These are phyloP conservation scores for Anguilla marmorata DNA, from an alignment of 2,797 vertebrate genomes.

Conservation along the genomic window DNA sequence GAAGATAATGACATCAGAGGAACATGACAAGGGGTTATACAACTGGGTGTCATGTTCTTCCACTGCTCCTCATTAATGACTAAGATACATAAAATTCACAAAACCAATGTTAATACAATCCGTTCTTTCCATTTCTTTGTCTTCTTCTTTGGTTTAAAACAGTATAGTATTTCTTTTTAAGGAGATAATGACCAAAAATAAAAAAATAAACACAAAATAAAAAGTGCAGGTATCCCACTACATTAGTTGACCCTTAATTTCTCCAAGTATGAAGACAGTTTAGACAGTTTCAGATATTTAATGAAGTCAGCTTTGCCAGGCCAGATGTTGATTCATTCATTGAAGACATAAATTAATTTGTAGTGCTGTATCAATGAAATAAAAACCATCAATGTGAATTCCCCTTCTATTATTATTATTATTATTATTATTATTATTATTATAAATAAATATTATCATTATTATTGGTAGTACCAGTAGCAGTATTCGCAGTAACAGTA, in stretches of 20 bases:
- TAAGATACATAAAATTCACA: not conserved
- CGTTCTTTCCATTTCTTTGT: not conserved
- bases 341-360: not conserved
- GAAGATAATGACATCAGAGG: not conserved
- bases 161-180: not conserved
- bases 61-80: no score
- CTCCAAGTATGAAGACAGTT: not conserved
- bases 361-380: not conserved
- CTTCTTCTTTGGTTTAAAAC: not conserved
- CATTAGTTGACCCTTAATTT: not conserved
- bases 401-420: not conserved
- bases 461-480: not conserved
- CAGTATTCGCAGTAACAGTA: not conserved
- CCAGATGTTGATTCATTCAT: no score
- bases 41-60: not conserved
- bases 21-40: no score
- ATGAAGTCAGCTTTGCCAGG: no score
- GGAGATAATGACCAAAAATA: not conserved
- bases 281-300: no score
- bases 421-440: not conserved
- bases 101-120: not conserved
- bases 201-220: not conserved
- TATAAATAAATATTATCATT: not conserved
- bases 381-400: not conserved
- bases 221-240: not conserved